A percentile compares a stretch with the other conserved stretches of the same genome.
Evolutionary conservation across 2,888 invertebrate genomes (phyloP).

Genomic region (Metalampra italica): DNA sequence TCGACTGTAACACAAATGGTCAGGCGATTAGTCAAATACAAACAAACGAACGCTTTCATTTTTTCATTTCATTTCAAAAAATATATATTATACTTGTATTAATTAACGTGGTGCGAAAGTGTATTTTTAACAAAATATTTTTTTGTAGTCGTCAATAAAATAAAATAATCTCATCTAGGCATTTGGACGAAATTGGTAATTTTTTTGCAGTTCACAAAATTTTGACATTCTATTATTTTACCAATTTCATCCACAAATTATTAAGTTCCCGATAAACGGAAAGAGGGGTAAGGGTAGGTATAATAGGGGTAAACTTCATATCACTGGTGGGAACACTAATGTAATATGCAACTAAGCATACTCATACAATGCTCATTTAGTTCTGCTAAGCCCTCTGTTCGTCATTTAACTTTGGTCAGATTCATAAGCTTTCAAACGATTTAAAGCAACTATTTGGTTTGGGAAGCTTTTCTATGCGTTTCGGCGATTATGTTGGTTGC

Average conservation of each 20-base stretch:
- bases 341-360: slow-evolving; percentile 53
- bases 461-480: neutral
- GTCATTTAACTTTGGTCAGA: neutral
- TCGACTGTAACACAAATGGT: slow-evolving; percentile 38
- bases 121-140: slow-evolving; percentile 10
- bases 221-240: slow-evolving; percentile 19
- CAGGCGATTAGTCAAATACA: slow-evolving; percentile 68
- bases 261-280: slow-evolving; percentile 18
- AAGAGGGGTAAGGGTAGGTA: slow-evolving; percentile 3
- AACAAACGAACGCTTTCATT: slow-evolving; percentile 52
- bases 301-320: slow-evolving; percentile 28
- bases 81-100: slow-evolving; percentile 18
- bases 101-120: slow-evolving; percentile 12
- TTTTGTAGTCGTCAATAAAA: slow-evolving; percentile 44
- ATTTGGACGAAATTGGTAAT: slow-evolving; percentile 42
- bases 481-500: slow-evolving; percentile 10
- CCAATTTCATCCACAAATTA: slow-evolving; percentile 33
- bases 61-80: too few species aligned
- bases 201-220: neutral
- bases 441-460: neutral
- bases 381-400: neutral
- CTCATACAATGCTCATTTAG: slow-evolving; percentile 52
- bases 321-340: slow-evolving; percentile 50
- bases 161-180: slow-evolving; percentile 70
- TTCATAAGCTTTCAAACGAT: neutral